phyloP scores from a whole-genome alignment of 92 coral and sea anemone genomes.

The Pocillopora grandis region DNA sequence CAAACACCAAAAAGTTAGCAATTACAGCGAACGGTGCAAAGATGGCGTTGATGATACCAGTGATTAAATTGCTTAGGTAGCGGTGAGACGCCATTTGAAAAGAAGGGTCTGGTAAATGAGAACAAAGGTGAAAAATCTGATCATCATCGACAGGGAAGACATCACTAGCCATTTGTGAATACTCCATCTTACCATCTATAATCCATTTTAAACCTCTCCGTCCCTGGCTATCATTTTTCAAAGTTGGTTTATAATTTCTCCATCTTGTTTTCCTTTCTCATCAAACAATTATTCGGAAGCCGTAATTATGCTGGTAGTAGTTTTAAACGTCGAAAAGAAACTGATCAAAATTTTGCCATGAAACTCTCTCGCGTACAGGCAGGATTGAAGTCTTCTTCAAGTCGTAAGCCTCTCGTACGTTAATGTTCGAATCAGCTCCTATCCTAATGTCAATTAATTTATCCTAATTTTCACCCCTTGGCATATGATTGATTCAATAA shows the following conservation, averaged over 20 bases:
- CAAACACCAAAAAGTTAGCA: slow-evolving; percentile 54
- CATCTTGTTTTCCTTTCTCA: too few relatives aligned
- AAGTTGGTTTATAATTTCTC: too few relatives aligned
- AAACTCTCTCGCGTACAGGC: too few relatives aligned
- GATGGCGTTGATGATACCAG: slow-evolving; percentile 57
- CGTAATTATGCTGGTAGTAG: too few relatives aligned
- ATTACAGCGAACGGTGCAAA: slow-evolving; percentile 72
- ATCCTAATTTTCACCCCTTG: neutral
- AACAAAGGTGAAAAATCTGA: slow-evolving; percentile 21
- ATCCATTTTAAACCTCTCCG: too few relatives aligned
- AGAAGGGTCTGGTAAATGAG: slow-evolving; percentile 61
- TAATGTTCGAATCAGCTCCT: neutral
- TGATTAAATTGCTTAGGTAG: slow-evolving; percentile 60
- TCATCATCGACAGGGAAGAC: neutral
- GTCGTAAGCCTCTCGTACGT: neutral
- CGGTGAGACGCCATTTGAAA: slow-evolving; percentile 61
- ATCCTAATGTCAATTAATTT: neutral
- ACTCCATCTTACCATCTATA: neutral
- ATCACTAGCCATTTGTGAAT: slow-evolving; percentile 21
- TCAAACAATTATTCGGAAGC: too few relatives aligned
- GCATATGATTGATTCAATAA: neutral
- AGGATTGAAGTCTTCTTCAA: neutral
- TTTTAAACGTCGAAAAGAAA: too few relatives aligned
- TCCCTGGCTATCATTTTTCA: too few relatives aligned
- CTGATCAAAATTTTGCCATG: too few relatives aligned